phyloP scores from a whole-genome alignment of 2,113 vertebrate species.

The Stictonetta naevosa region DNA sequence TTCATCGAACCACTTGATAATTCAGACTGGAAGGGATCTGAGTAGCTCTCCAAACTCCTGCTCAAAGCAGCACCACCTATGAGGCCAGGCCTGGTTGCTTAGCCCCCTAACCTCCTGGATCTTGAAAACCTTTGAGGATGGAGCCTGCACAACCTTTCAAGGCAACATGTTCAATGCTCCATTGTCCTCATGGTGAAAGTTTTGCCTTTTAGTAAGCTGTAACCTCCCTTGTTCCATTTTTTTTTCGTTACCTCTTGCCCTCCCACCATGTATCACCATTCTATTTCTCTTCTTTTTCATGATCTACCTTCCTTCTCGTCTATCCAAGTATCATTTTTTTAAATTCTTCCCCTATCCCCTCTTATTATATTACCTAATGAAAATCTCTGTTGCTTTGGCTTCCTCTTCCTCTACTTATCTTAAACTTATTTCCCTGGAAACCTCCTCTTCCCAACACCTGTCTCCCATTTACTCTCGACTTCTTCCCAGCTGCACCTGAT shows the following conservation, averaged over 20 bases:
- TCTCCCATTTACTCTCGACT: not conserved
- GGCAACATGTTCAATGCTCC: not conserved
- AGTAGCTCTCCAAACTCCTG: not conserved
- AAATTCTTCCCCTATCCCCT: not conserved
- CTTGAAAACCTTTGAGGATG: not conserved
- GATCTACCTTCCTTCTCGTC: not conserved
- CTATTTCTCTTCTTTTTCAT: not conserved
- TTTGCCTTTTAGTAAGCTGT: not conserved
- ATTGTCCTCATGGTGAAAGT: not conserved
- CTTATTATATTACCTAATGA: not conserved
- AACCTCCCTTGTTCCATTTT: not conserved
- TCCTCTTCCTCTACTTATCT: not conserved
- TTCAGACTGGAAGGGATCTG: not conserved
- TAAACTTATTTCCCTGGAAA: not conserved
- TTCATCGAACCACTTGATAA: rapidly evolving
- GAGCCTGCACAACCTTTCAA: not conserved
- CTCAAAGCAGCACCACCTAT: not conserved
- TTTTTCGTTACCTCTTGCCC: not conserved
- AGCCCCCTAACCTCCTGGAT: not conserved
- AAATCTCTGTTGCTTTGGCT: not conserved
- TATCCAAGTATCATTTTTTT: not conserved
- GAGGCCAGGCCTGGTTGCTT: not conserved
- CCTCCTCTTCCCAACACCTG: not conserved
- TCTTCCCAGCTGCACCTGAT: not conserved
- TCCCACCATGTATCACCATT: not conserved